Evolutionary conservation across 2,888 invertebrate species (phyloP).

Genomic region (Eutolmus rufibarbis): DNA sequence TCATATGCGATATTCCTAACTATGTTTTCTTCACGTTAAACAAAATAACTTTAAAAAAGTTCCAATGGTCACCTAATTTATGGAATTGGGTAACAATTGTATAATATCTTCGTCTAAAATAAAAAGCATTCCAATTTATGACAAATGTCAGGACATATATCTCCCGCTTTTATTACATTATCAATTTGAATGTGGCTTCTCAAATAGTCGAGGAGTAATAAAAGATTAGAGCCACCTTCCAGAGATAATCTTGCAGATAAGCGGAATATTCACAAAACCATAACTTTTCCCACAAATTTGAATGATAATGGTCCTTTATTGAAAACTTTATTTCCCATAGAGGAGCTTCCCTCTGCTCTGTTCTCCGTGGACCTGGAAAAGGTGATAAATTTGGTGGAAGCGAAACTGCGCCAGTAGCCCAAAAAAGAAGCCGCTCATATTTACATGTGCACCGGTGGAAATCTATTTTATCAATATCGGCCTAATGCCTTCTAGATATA

Average conservation of each 20-base stretch:
- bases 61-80: background rate
- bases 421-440: constrained; percentile 12
- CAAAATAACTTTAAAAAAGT: background rate
- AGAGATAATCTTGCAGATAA: constrained; percentile 6
- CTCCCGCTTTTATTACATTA: background rate
- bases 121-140: background rate
- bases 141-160: background rate
- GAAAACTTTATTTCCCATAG: constrained; percentile 4
- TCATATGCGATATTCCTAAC: background rate
- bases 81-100: background rate
- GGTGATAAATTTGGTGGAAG: background rate
- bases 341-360: background rate
- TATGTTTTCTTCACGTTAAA: background rate
- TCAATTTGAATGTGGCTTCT: background rate
- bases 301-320: constrained; percentile 19
- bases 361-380: background rate
- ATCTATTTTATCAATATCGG: constrained; percentile 5
- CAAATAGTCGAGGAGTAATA: background rate
- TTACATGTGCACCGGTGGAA: background rate
- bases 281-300: constrained; percentile 13
- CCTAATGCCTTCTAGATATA: background rate
- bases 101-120: background rate
- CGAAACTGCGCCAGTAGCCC: background rate
- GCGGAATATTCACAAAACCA: background rate
- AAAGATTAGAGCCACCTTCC: background rate